Conservation (phyloP, 2,797 vertebrate species). For the Vespertilio murinus region DNA sequence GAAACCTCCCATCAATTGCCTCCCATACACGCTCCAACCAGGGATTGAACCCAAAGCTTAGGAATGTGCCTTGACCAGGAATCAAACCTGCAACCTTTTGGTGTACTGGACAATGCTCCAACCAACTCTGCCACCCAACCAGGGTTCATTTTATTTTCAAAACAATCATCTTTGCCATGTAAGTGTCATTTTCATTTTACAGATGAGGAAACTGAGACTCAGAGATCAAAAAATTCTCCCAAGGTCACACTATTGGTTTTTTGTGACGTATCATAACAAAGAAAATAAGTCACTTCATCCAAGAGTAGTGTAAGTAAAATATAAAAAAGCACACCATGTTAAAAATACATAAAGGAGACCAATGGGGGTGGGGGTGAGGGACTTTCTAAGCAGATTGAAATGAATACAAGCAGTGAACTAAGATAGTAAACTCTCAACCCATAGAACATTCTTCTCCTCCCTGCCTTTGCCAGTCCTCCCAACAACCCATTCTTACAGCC, state of each 20-base stretch:
- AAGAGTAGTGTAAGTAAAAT: not conserved
- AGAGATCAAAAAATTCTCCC: slow-evolving; percentile 33
- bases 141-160: not conserved
- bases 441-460: not conserved
- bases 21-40: not conserved
- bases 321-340: slow-evolving; percentile 7
- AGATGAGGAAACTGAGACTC: slow-evolving; percentile 2
- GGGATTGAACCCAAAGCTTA: not conserved
- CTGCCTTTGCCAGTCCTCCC: not conserved
- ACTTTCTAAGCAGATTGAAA: not conserved
- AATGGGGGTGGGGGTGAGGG: not conserved
- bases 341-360: not conserved
- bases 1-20: not conserved
- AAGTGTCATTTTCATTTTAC: slow-evolving; percentile 34
- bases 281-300: not conserved
- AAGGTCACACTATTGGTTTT: not conserved
- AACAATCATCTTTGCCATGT: not conserved
- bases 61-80: not conserved
- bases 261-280: not conserved
- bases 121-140: not conserved
- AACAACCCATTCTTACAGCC: not conserved
- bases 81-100: not conserved
- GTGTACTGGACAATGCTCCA: not conserved
- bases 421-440: not conserved
- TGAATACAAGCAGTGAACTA: not conserved